Evolutionary conservation across 2,888 invertebrate species (phyloP).

Genomic region (Limnephilus auricula): DNA sequence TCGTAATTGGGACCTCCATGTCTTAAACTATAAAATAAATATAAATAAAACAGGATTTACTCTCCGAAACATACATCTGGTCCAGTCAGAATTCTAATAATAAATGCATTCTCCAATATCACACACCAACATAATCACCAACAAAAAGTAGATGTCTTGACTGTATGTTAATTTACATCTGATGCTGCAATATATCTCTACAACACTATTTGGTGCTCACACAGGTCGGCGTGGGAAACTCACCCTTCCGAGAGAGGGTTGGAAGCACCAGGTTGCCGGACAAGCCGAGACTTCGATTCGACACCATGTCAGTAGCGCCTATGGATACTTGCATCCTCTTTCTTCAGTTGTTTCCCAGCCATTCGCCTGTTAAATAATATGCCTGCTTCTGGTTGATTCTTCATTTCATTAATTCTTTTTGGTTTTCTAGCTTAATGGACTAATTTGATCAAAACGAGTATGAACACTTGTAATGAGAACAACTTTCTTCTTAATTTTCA

Average conservation of each 20-base stretch:
- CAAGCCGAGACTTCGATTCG: constrained; percentile 92
- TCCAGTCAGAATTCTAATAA: not conserved
- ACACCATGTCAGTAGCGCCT: constrained; percentile 76
- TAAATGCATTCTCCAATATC: not conserved
- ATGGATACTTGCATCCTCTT: constrained; percentile 54
- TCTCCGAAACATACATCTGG: not conserved
- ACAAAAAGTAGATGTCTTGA: not conserved
- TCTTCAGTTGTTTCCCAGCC: constrained; percentile 70
- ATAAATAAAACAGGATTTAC: not conserved
- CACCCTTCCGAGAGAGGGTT: constrained; percentile 92
- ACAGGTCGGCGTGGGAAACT: constrained; percentile 76
- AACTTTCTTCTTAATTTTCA: not conserved
- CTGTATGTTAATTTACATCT: not conserved
- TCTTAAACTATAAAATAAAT: not conserved
- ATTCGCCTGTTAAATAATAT: constrained; percentile 66
- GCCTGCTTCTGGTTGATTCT: constrained; percentile 46
- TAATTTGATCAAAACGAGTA: not conserved
- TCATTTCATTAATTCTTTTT: constrained; percentile 18
- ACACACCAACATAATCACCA: not conserved
- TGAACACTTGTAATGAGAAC: not conserved
- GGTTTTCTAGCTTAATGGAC: constrained; percentile 17
- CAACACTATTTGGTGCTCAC: constrained; percentile 5
- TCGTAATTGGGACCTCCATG: not conserved
- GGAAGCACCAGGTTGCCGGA: constrained; percentile 93
- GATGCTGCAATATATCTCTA: not conserved